A percentile compares a stretch with the other conserved stretches of the same genome.
Evolutionary conservation across 2,888 invertebrate species (phyloP).

Genomic region (Pegoplata infirma): DNA sequence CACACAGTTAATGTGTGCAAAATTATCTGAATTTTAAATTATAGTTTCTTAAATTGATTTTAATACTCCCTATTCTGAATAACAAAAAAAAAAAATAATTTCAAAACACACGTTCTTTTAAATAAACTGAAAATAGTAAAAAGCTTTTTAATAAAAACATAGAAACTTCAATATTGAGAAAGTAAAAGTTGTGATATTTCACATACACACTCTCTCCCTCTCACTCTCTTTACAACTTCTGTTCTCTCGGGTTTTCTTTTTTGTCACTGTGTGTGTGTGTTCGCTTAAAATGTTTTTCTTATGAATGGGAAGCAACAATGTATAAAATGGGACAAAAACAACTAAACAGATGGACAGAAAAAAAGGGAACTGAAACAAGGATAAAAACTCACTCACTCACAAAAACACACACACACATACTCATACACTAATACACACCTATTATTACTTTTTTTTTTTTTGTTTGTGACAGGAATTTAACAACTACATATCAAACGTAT

Average conservation of each 20-base stretch:
- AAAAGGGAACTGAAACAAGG: slow-evolving; percentile 23
- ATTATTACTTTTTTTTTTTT: no score
- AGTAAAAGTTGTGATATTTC: slow-evolving; percentile 3
- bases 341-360: slow-evolving; percentile 24
- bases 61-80: no score
- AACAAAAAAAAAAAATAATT: no score
- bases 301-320: slow-evolving; percentile 48
- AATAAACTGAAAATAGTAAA: neutral
- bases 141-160: slow-evolving; percentile 27
- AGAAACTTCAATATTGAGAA: slow-evolving; percentile 1
- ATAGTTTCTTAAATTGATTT: no score
- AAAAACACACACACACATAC: slow-evolving; percentile 16
- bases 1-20: no score
- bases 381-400: slow-evolving; percentile 13
- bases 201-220: neutral
- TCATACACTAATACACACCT: slow-evolving; percentile 50
- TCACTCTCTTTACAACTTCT: neutral
- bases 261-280: neutral
- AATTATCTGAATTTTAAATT: no score
- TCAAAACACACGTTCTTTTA: no score
- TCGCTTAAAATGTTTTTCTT: slow-evolving; percentile 1
- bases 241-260: neutral
- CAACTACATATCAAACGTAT: slow-evolving; percentile 19
- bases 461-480: slow-evolving; percentile 58
- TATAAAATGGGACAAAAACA: slow-evolving; percentile 2